Conservation (phyloP, 2,888 invertebrate species). For the Sinelater perroti region DNA sequence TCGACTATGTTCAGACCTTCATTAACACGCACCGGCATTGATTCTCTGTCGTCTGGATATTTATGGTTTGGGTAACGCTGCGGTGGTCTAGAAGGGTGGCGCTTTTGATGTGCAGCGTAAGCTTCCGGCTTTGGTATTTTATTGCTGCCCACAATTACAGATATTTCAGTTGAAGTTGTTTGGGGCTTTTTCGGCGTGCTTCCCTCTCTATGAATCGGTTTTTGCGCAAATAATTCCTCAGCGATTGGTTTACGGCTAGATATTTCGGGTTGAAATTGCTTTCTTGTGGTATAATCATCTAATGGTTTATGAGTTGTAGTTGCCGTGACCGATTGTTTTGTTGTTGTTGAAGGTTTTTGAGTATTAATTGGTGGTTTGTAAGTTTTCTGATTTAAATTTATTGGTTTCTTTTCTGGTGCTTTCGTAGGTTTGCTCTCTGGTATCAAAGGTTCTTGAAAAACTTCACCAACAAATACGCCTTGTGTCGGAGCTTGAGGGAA, state of each 20-base stretch:
- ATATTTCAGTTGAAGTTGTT: conserved; percentile 17
- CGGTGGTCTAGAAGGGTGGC: conserved; percentile 26
- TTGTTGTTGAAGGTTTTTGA: conserved; percentile 4
- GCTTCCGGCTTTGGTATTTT: conserved; percentile 3
- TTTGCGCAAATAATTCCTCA: not conserved
- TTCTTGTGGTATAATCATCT: not conserved
- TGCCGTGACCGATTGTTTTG: not conserved
- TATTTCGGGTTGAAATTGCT: not conserved
- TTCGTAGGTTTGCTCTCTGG: not conserved
- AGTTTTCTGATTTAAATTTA: not conserved
- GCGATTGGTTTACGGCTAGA: not conserved
- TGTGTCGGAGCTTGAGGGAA: not conserved
- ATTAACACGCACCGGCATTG: not conserved
- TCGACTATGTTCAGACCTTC: conserved; percentile 38
- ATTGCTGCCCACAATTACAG: not conserved
- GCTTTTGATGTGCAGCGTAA: conserved; percentile 11
- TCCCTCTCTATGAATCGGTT: not conserved
- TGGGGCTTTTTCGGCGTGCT: conserved; percentile 1
- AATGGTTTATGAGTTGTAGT: not conserved
- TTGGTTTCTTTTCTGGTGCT: not conserved
- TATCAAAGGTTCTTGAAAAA: conserved; percentile 7
- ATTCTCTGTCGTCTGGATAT: conserved; percentile 47
- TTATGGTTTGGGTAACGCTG: conserved; percentile 52
- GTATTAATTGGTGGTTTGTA: not conserved
- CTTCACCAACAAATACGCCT: conserved; percentile 15